Evolutionary conservation across 2,888 invertebrate species (phyloP).

Genomic region (Shargacucullia verbasci): DNA sequence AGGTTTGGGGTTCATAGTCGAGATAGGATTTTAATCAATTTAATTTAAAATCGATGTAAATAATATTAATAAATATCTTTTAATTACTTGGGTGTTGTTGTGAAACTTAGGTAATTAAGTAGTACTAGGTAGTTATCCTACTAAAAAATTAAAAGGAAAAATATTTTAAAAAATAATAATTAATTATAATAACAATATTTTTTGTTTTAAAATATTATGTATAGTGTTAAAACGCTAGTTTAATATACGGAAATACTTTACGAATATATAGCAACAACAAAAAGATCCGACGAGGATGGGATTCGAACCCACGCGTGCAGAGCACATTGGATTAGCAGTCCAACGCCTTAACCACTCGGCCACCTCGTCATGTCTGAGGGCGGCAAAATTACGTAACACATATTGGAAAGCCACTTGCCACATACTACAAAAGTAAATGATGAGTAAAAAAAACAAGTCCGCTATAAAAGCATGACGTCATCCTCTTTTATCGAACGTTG

Average conservation of each 20-base stretch:
- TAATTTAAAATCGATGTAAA: neutral
- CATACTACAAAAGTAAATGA: slow-evolving; percentile 28
- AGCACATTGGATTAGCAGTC: slow-evolving; percentile 96
- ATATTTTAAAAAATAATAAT: too few relatives aligned
- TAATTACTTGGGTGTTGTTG: too few relatives aligned
- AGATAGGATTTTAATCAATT: slow-evolving; percentile 17
- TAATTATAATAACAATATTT: too few relatives aligned
- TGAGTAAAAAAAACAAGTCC: slow-evolving; percentile 35
- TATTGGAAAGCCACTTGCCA: slow-evolving; percentile 39
- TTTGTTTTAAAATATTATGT: neutral
- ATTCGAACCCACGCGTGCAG: slow-evolving; percentile 96
- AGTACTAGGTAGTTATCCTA: too few relatives aligned
- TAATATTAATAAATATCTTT: too few relatives aligned
- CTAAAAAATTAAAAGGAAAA: too few relatives aligned
- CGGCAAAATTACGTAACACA: slow-evolving; percentile 60
- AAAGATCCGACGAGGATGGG: slow-evolving; percentile 92
- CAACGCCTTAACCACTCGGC: slow-evolving; percentile 96
- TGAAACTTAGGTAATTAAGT: too few relatives aligned
- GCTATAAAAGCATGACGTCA: slow-evolving; percentile 51
- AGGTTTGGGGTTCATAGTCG: slow-evolving; percentile 14
- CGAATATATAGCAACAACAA: slow-evolving; percentile 39
- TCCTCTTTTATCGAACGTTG: slow-evolving; percentile 49
- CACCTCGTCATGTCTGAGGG: slow-evolving; percentile 90
- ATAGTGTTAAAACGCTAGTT: slow-evolving; percentile 5
- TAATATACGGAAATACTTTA: neutral